Evolutionary conservation across 2,797 vertebrate genomes (phyloP).

Genomic region (Poeciliopsis infans): DNA sequence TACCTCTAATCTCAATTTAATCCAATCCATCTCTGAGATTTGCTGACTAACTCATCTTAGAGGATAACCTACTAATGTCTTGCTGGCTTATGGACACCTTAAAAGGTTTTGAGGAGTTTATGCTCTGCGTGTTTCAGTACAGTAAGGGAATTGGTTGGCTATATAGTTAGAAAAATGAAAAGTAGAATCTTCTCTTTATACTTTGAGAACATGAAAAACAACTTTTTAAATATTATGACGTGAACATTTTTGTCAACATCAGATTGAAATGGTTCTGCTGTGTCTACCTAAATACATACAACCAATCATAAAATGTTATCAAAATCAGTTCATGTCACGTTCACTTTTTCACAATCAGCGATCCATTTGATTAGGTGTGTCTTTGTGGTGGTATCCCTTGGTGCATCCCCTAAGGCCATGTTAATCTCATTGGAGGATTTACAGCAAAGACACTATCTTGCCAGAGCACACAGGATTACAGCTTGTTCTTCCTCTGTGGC

Average conservation of each 20-base stretch:
- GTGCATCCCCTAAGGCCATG: constrained; percentile 37
- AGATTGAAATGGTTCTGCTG: not conserved
- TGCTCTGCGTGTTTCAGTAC: not conserved
- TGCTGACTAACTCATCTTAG: not conserved
- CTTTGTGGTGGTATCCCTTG: constrained; percentile 36
- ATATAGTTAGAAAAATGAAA: not conserved
- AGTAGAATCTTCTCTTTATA: not conserved
- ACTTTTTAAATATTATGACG: not conserved
- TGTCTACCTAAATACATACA: not conserved
- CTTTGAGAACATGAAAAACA: not conserved
- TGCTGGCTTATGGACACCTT: not conserved
- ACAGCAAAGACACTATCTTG: constrained; percentile 47
- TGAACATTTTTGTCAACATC: not conserved
- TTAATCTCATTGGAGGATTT: constrained; percentile 61
- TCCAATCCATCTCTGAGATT: constrained; percentile 1
- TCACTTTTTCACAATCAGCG: constrained; percentile 21
- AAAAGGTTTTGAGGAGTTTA: not conserved
- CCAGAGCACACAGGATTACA: constrained; percentile 67
- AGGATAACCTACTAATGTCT: not conserved
- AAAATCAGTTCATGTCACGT: constrained; percentile 17
- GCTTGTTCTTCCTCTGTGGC: constrained; percentile 67
- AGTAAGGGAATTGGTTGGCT: not conserved
- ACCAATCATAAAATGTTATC: constrained; percentile 8
- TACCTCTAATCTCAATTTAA: not conserved
- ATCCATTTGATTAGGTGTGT: constrained; percentile 45